These are phyloP conservation scores for Campoplex nolae DNA, from an alignment of 2,888 invertebrate genomes.

Conservation along the genomic window DNA sequence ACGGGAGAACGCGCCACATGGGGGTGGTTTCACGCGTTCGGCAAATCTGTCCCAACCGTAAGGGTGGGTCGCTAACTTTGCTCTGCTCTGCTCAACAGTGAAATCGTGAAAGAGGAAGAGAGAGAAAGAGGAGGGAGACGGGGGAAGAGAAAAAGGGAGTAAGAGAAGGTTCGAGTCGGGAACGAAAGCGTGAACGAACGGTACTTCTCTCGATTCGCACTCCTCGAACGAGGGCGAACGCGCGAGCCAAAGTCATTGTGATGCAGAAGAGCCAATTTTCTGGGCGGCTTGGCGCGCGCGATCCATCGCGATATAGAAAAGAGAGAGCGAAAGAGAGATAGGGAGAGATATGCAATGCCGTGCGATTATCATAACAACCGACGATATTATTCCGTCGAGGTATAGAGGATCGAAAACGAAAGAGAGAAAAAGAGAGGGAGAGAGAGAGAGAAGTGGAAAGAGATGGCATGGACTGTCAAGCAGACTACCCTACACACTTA, in stretches of 20 bases:
- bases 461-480: slow-evolving; percentile 32
- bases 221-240: slow-evolving; percentile 68
- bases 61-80: slow-evolving; percentile 53
- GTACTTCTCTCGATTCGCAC: slow-evolving; percentile 64
- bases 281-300: slow-evolving; percentile 84
- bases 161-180: slow-evolving; percentile 40
- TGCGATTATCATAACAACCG: slow-evolving; percentile 85
- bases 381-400: slow-evolving; percentile 82
- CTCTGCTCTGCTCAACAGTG: slow-evolving; percentile 40
- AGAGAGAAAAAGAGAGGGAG: slow-evolving; percentile 64
- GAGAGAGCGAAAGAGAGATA: slow-evolving; percentile 27
- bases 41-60: slow-evolving; percentile 68
- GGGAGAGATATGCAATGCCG: slow-evolving; percentile 64
- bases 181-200: slow-evolving; percentile 64
- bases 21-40: slow-evolving; percentile 70
- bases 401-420: slow-evolving; percentile 65
- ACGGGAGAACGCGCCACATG: slow-evolving; percentile 23
- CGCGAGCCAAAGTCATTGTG: slow-evolving; percentile 82
- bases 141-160: slow-evolving; percentile 40
- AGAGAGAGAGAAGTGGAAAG: neutral
- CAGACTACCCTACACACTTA: slow-evolving; percentile 51
- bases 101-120: slow-evolving; percentile 20
- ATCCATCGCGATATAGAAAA: slow-evolving; percentile 77
- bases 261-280: slow-evolving; percentile 85
- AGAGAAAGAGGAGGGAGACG: slow-evolving; percentile 25